Conservation (phyloP, 1,140 invertebrate genomes). For the Orussus abietinus region DNA sequence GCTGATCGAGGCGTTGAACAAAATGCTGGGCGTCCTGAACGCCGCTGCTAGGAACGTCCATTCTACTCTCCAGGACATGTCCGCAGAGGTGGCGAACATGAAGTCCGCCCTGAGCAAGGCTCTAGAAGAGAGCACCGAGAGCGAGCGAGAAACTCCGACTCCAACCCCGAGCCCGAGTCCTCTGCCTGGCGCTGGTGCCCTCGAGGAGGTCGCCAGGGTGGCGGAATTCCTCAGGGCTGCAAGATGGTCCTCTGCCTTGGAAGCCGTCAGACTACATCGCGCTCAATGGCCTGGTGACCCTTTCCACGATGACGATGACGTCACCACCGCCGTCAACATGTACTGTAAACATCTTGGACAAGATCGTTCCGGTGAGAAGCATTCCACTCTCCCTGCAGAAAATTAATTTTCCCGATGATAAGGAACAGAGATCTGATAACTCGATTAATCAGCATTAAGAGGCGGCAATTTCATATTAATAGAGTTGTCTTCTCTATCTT, state of each 20-base stretch:
- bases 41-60: slow-evolving; percentile 53
- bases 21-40: slow-evolving; percentile 71
- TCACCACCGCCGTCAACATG: slow-evolving; percentile 66
- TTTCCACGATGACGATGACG: slow-evolving; percentile 58
- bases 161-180: slow-evolving; percentile 53
- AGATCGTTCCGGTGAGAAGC: slow-evolving; percentile 60
- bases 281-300: slow-evolving; percentile 61
- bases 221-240: slow-evolving; percentile 62
- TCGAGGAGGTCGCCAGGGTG: slow-evolving; percentile 57
- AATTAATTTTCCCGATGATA: neutral
- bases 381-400: slow-evolving; percentile 1
- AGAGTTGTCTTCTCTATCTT: no score
- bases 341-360: slow-evolving; percentile 68
- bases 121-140: slow-evolving; percentile 56
- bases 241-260: slow-evolving; percentile 63
- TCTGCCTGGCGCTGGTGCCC: slow-evolving; percentile 40
- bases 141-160: slow-evolving; percentile 58
- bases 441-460: slow-evolving; percentile 5
- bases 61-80: slow-evolving; percentile 57
- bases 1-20: slow-evolving; percentile 87
- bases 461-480: no score
- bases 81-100: slow-evolving; percentile 55
- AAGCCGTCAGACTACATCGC: slow-evolving; percentile 60
- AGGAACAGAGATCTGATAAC: neutral
- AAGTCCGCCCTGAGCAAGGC: slow-evolving; percentile 52